These are phyloP conservation scores for Cerceris rybyensis DNA, from an alignment of 2,888 invertebrate genomes.

Conservation along the genomic window DNA sequence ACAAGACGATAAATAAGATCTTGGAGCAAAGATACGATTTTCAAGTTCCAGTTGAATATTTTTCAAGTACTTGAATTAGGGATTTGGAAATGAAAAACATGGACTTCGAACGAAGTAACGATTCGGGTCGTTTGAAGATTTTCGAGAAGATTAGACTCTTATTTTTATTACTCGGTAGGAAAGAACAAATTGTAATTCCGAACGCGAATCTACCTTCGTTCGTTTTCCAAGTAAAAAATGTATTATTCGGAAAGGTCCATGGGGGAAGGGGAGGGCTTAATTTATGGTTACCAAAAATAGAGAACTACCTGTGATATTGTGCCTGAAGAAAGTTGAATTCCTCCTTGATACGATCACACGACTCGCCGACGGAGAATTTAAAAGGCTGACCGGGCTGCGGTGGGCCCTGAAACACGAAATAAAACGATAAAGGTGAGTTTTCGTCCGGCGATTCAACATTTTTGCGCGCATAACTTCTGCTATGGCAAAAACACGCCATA, in stretches of 20 bases:
- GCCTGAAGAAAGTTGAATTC: constrained; percentile 97
- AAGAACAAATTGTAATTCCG: too few species aligned
- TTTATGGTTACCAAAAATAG: constrained; percentile 13
- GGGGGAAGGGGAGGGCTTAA: not conserved
- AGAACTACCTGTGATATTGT: constrained; percentile 93
- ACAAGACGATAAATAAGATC: not conserved
- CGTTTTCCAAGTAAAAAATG: not conserved
- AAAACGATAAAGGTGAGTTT: constrained; percentile 45
- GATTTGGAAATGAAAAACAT: too few species aligned
- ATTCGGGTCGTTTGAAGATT: too few species aligned
- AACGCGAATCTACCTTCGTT: not conserved
- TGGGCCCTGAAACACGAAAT: constrained; percentile 87
- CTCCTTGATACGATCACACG: constrained; percentile 97
- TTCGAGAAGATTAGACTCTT: too few species aligned
- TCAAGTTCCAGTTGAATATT: not conserved
- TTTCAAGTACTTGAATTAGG: too few species aligned
- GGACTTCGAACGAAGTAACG: too few species aligned
- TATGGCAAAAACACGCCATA: not conserved
- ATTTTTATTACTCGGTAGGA: too few species aligned
- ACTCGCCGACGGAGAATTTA: constrained; percentile 96
- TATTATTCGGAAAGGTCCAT: not conserved
- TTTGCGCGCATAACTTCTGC: not conserved
- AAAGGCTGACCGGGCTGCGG: constrained; percentile 95
- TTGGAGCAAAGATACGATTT: not conserved
- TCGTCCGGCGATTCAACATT: constrained; percentile 16